A percentile compares a stretch with the other conserved stretches of the same genome.
These are phyloP conservation scores for Lycaena phlaeas DNA, from an alignment of 2,888 invertebrate species.

Conservation along the genomic window DNA sequence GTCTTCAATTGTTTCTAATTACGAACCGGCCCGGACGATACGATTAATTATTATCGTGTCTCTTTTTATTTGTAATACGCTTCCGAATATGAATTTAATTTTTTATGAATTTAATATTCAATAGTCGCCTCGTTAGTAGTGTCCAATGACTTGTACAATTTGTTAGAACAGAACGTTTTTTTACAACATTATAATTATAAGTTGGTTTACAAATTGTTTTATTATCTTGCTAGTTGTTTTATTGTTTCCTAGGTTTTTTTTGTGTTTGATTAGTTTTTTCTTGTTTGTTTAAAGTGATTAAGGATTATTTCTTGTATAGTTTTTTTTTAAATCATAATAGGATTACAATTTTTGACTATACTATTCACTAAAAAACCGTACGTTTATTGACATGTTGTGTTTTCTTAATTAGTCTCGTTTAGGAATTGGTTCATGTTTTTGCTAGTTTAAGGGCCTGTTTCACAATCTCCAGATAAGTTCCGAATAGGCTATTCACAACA, in stretches of 20 bases:
- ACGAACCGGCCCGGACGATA: conserved; percentile 62
- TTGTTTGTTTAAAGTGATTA: no score
- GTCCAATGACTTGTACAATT: conserved; percentile 21
- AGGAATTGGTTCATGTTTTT: no score
- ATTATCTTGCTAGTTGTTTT: conserved; percentile 8
- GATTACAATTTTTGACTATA: no score
- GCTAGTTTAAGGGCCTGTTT: no score
- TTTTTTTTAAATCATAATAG: no score
- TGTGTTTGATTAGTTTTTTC: no score
- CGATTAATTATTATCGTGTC: conserved; percentile 54
- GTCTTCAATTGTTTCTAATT: conserved; percentile 68
- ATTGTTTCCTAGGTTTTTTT: not conserved
- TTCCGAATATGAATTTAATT: conserved; percentile 43
- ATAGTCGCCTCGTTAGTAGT: conserved; percentile 27
- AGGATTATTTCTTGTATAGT: no score
- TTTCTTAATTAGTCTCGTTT: no score
- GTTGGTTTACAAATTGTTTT: conserved; percentile 7
- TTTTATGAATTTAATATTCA: conserved; percentile 23
- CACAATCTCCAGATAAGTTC: no score
- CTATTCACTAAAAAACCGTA: no score
- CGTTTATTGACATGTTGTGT: no score
- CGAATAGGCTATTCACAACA: no score
- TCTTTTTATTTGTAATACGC: conserved; percentile 58
- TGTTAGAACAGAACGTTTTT: conserved; percentile 8
- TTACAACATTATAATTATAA: conserved; percentile 1